A percentile compares a stretch with the other conserved stretches of the same genome.
Evolutionary conservation across 2,888 invertebrate species (phyloP).

Genomic region (Bhutanitis thaidina): DNA sequence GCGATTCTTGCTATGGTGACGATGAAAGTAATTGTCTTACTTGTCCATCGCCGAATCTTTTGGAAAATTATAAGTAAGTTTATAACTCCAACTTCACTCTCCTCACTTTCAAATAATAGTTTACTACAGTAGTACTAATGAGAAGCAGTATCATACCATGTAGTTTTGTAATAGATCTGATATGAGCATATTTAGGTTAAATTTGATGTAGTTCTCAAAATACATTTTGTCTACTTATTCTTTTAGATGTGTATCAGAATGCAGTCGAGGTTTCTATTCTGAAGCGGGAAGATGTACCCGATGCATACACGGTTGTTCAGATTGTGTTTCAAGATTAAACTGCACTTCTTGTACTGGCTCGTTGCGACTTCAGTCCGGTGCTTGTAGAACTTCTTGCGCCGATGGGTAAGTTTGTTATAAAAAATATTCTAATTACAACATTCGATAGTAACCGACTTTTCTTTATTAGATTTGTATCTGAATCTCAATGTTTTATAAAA

Average conservation of each 20-base stretch:
- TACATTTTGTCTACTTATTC: no score
- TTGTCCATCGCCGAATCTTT: conserved; percentile 85
- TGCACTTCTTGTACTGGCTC: conserved; percentile 89
- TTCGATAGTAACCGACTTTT: no score
- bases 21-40: conserved; percentile 87
- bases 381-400: conserved; percentile 89
- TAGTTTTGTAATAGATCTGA: no score
- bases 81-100: no score
- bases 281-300: conserved; percentile 87
- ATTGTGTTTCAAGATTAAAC: conserved; percentile 88
- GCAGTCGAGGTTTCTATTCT: conserved; percentile 87
- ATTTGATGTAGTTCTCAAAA: no score
- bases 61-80: conserved; percentile 80
- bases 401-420: conserved; percentile 50
- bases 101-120: no score
- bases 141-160: no score
- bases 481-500: no score
- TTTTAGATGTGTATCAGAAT: conserved; percentile 85
- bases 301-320: conserved; percentile 89
- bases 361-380: conserved; percentile 89
- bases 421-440: no score
- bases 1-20: conserved; percentile 90
- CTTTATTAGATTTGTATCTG: no score
- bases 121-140: no score
- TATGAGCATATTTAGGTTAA: no score